These are phyloP conservation scores for Odiellus spinosus DNA, from an alignment of 2,888 invertebrate genomes.

Conservation along the genomic window DNA sequence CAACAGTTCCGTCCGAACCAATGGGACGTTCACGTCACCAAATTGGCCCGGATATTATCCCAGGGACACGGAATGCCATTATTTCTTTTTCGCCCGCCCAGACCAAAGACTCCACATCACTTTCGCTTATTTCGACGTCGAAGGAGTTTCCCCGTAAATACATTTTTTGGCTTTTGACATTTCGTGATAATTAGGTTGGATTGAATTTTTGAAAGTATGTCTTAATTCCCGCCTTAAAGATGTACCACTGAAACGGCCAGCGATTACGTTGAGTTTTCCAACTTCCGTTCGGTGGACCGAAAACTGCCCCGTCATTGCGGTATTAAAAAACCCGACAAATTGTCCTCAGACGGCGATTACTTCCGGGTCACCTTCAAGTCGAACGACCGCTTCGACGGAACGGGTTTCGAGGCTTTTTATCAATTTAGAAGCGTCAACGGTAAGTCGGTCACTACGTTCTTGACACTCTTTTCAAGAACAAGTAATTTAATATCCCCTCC, in stretches of 20 bases:
- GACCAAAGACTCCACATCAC: slow-evolving; percentile 35
- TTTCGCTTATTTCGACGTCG: slow-evolving; percentile 82
- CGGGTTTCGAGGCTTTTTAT: slow-evolving; percentile 83
- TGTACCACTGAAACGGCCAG: slow-evolving; percentile 80
- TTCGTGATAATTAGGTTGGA: too few species aligned
- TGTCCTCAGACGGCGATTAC: slow-evolving; percentile 69
- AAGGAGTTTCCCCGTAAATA: slow-evolving; percentile 82
- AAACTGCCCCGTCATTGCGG: slow-evolving; percentile 81
- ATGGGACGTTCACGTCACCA: slow-evolving; percentile 69
- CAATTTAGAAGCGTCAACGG: slow-evolving; percentile 74
- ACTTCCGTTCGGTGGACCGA: slow-evolving; percentile 74
- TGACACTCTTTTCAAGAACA: too few species aligned
- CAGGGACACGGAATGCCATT: slow-evolving; percentile 28
- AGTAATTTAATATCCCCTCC: too few species aligned
- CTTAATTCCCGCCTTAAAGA: too few species aligned
- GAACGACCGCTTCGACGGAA: slow-evolving; percentile 80
- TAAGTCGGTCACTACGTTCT: slow-evolving; percentile 17
- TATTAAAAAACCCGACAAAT: slow-evolving; percentile 31
- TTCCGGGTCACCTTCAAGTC: slow-evolving; percentile 88
- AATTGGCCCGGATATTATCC: slow-evolving; percentile 57
- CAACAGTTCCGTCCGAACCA: slow-evolving; percentile 56
- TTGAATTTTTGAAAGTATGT: too few species aligned
- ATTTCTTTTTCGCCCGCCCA: slow-evolving; percentile 28
- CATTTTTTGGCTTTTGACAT: not conserved
- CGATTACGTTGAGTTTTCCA: slow-evolving; percentile 91